Conservation (phyloP, 2,888 invertebrate species). For the Mesodorylaimus sp. region DNA sequence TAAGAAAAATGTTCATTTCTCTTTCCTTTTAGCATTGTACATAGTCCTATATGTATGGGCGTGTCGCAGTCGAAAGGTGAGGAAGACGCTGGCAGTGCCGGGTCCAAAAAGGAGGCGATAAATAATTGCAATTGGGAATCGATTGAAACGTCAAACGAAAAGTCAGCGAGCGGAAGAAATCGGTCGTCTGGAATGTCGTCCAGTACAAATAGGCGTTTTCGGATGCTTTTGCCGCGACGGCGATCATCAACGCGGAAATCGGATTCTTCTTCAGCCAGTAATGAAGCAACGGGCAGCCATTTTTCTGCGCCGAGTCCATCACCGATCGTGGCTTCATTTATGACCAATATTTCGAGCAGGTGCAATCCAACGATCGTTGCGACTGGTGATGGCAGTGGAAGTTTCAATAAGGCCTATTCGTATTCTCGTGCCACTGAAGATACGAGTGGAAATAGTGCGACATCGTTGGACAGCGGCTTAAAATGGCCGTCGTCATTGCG, state of each 20-base stretch:
- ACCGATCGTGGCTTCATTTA: too few relatives aligned
- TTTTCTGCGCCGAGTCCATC: too few relatives aligned
- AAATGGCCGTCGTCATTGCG: background rate
- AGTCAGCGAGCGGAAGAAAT: background rate
- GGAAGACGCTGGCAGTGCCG: background rate
- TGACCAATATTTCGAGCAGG: slow-evolving; percentile 18
- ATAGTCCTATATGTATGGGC: too few relatives aligned
- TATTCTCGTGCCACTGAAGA: background rate
- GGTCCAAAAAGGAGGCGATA: background rate
- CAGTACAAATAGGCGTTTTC: background rate
- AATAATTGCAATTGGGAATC: background rate
- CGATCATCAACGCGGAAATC: too few relatives aligned
- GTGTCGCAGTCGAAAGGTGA: background rate
- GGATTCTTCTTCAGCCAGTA: too few relatives aligned
- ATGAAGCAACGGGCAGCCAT: too few relatives aligned
- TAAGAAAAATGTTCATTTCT: too few relatives aligned
- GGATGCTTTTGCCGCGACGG: too few relatives aligned
- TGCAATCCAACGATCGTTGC: background rate
- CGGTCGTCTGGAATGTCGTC: background rate
- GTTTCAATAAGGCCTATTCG: background rate
- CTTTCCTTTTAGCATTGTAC: too few relatives aligned
- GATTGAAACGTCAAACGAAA: too few relatives aligned
- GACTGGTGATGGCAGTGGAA: background rate
- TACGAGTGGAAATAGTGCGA: background rate
- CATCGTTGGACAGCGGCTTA: background rate